A percentile compares a stretch with the other conserved stretches of the same genome.
phyloP scores from a whole-genome alignment of 2,113 vertebrate genomes.

The Hydropotes inermis region DNA sequence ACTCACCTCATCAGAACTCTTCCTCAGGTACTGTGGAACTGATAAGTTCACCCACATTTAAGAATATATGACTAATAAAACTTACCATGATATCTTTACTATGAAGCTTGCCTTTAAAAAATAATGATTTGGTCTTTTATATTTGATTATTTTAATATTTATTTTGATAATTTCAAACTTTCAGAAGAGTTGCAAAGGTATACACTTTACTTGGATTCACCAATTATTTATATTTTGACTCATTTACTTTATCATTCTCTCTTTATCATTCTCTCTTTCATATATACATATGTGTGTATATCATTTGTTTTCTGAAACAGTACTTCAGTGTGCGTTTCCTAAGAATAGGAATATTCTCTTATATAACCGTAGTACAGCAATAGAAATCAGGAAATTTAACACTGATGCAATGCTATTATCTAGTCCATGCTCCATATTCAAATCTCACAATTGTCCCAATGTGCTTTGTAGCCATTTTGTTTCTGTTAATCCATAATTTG shows the following conservation, averaged over 20 bases:
- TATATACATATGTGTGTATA: not conserved
- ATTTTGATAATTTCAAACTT: not conserved
- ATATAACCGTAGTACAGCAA: not conserved
- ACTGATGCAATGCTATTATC: not conserved
- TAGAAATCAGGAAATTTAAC: not conserved
- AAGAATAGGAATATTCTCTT: not conserved
- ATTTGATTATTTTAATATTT: not conserved
- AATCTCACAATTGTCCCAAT: not conserved
- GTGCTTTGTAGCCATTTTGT: not conserved
- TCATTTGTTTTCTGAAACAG: not conserved
- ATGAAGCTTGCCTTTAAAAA: not conserved
- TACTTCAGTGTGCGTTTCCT: not conserved
- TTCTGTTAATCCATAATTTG: not conserved
- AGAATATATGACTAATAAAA: not conserved
- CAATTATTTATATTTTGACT: not conserved
- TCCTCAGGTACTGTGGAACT: not conserved
- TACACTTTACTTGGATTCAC: not conserved
- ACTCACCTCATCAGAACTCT: not conserved
- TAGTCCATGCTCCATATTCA: not conserved
- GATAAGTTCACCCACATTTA: not conserved
- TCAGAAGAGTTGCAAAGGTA: not conserved
- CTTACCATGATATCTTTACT: not conserved
- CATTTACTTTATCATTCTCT: not conserved
- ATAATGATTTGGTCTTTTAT: not conserved
- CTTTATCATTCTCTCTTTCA: not conserved